A percentile compares a stretch with the other conserved stretches of the same genome.
Conservation (phyloP, 2,888 invertebrate genomes). For the Palloptera scutellata region DNA sequence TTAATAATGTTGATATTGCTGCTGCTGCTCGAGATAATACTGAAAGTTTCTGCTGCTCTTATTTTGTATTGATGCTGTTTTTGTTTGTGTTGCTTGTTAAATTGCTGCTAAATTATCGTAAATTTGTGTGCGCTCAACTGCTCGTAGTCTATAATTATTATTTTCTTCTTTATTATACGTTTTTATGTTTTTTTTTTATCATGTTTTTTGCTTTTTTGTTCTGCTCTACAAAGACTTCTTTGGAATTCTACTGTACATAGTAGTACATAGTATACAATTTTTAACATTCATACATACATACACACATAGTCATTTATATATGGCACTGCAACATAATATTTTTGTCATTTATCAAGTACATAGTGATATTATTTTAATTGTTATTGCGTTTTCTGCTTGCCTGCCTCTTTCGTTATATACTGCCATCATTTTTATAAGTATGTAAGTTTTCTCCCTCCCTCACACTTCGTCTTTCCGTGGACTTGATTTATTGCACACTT, state of each 20-base stretch:
- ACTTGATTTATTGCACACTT: slow-evolving; percentile 1
- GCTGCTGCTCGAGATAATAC: slow-evolving; percentile 15
- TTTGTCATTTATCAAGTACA: not conserved
- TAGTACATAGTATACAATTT: too few relatives aligned
- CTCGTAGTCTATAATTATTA: not conserved
- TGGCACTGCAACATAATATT: not conserved
- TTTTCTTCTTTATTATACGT: not conserved
- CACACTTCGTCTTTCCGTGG: not conserved
- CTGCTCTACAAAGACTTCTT: not conserved
- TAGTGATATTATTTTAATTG: not conserved
- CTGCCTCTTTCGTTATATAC: not conserved
- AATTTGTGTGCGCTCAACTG: not conserved
- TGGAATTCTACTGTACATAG: not conserved
- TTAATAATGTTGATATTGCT: slow-evolving; percentile 13
- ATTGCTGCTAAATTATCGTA: not conserved
- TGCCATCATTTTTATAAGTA: not conserved
- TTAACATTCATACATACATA: too few relatives aligned
- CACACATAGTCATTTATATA: too few relatives aligned
- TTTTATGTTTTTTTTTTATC: not conserved
- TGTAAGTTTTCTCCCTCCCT: too few relatives aligned
- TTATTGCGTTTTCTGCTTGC: not conserved
- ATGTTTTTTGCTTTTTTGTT: not conserved
- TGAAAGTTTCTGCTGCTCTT: slow-evolving; percentile 21
- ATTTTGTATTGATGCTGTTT: too few relatives aligned
- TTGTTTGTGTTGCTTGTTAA: slow-evolving; percentile 31